These are phyloP conservation scores for Hemiscyllium ocellatum DNA, from an alignment of 2,113 vertebrate species.

Conservation along the genomic window DNA sequence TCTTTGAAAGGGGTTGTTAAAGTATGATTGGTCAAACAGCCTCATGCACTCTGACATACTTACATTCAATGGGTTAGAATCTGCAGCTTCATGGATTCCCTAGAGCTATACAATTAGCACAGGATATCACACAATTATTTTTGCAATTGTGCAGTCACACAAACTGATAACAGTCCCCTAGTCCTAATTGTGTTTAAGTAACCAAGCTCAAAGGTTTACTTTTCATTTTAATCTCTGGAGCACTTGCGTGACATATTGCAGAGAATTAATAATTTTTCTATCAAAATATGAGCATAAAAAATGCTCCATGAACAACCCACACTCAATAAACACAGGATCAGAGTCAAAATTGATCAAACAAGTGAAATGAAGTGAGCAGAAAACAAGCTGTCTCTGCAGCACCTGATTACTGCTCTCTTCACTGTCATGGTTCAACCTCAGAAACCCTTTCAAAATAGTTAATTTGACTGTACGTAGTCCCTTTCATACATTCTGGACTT, in stretches of 20 bases:
- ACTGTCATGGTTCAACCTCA: not conserved
- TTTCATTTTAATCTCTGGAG: too few species aligned
- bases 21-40: not conserved
- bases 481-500: not conserved
- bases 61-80: not conserved
- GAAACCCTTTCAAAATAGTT: not conserved
- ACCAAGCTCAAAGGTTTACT: not conserved
- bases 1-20: not conserved
- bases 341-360: conserved; percentile 2
- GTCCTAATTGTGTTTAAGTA: not conserved
- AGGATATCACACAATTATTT: not conserved
- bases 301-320: not conserved
- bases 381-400: not conserved
- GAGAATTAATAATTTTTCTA: not conserved
- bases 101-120: not conserved
- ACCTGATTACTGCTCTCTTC: not conserved
- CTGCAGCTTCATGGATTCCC: not conserved
- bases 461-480: not conserved
- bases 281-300: not conserved
- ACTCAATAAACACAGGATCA: not conserved
- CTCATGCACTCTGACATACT: not conserved
- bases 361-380: not conserved
- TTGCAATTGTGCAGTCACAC: not conserved
- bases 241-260: not conserved
- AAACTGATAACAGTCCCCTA: not conserved